These are phyloP conservation scores for Ploceus nigricollis DNA, from an alignment of 2,113 vertebrate species.

Conservation along the genomic window DNA sequence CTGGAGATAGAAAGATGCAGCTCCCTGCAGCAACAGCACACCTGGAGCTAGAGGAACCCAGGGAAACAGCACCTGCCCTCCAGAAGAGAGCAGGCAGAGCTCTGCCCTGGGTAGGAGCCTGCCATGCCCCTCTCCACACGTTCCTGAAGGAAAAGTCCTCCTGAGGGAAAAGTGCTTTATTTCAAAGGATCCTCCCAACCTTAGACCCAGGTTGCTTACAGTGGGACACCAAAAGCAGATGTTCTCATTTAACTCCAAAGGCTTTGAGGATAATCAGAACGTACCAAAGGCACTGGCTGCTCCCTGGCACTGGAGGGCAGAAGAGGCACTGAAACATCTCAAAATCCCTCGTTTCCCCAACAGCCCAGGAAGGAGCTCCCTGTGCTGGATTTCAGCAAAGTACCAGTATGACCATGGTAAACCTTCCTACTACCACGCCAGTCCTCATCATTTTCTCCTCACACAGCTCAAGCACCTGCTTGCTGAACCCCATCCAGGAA, in stretches of 20 bases:
- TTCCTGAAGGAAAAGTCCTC: background rate
- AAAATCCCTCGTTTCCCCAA: background rate
- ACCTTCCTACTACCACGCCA: fast-evolving
- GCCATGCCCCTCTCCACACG: fast-evolving
- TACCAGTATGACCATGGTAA: background rate
- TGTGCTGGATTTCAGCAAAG: background rate
- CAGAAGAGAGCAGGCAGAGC: background rate
- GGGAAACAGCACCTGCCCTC: background rate
- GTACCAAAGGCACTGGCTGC: background rate
- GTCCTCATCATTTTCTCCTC: background rate
- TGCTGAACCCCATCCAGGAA: background rate
- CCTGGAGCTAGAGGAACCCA: background rate
- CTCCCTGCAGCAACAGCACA: background rate
- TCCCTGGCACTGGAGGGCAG: background rate
- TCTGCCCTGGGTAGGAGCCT: fast-evolving
- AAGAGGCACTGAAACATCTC: background rate
- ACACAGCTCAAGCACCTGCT: background rate
- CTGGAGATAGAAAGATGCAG: background rate
- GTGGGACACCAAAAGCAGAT: background rate
- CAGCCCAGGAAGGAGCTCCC: background rate
- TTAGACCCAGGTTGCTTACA: background rate
- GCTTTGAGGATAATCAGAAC: background rate
- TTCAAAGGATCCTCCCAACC: background rate
- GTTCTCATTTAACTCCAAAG: background rate
- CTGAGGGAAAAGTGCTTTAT: background rate